Percentiles rank a stretch among this genome's conserved stretches.
Evolutionary conservation across 2,797 vertebrate genomes (phyloP).

Genomic region (Kryptolebias ocellatus): DNA sequence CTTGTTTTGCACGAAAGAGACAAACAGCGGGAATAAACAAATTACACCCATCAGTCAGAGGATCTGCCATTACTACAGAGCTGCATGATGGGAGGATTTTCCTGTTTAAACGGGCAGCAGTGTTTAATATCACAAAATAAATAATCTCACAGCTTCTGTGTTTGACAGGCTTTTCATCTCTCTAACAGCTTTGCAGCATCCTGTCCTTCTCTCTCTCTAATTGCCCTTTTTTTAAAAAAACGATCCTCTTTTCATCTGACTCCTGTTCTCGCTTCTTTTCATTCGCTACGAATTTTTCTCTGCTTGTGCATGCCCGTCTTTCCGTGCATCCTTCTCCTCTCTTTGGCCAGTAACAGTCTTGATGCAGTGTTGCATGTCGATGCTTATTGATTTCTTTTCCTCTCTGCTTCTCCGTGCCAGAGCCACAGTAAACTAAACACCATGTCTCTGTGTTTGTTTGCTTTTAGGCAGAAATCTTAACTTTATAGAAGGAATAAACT

Average conservation of each 20-base stretch:
- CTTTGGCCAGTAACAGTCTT: conserved; percentile 67
- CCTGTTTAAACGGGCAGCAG: conserved; percentile 30
- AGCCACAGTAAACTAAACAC: conserved; percentile 43
- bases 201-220: conserved; percentile 22
- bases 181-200: conserved; percentile 22
- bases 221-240: conserved; percentile 39
- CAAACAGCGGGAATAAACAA: conserved; percentile 12
- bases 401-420: conserved; percentile 50
- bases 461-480: background rate
- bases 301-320: conserved; percentile 26
- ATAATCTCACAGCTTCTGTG: conserved; percentile 8
- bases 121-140: conserved; percentile 39
- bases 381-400: conserved; percentile 69
- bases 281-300: conserved; percentile 23
- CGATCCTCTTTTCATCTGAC: conserved; percentile 41
- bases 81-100: conserved; percentile 3
- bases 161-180: conserved; percentile 14
- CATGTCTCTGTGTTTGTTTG: conserved; percentile 9
- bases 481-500: background rate
- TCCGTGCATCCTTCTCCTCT: conserved; percentile 26
- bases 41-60: conserved; percentile 21
- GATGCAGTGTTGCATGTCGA: conserved; percentile 75
- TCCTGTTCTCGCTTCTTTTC: conserved; percentile 9
- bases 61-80: background rate
- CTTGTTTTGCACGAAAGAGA: conserved; percentile 31